These are phyloP conservation scores for Dipodomys merriami DNA, from an alignment of 2,113 vertebrate genomes.

Conservation along the genomic window DNA sequence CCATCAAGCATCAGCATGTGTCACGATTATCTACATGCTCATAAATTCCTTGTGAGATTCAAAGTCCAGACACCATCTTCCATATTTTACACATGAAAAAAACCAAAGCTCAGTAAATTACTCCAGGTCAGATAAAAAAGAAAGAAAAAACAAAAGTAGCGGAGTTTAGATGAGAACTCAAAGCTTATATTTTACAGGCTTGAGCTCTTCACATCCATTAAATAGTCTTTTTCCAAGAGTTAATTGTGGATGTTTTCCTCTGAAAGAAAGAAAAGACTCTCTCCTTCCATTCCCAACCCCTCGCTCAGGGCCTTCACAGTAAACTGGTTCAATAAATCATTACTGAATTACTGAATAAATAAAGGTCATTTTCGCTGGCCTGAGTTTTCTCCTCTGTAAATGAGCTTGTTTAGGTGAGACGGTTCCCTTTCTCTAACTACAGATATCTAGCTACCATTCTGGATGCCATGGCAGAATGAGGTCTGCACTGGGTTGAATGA, in stretches of 20 bases:
- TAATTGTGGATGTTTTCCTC: background rate
- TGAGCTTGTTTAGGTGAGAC: background rate
- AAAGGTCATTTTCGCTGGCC: background rate
- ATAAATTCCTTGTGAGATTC: slow-evolving; percentile 49
- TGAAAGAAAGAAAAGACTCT: background rate
- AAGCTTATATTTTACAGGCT: background rate
- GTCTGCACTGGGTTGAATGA: background rate
- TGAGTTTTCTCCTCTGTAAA: slow-evolving; percentile 40
- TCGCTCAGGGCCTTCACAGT: background rate
- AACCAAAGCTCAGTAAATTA: background rate
- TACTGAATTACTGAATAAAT: slow-evolving; percentile 31
- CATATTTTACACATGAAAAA: slow-evolving; percentile 26
- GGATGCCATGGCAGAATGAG: background rate
- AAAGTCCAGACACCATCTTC: slow-evolving; percentile 11
- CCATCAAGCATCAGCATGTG: slow-evolving; percentile 45
- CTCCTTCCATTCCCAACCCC: background rate
- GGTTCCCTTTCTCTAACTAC: background rate
- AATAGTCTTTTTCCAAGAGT: background rate
- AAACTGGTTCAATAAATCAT: slow-evolving; percentile 39
- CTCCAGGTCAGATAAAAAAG: background rate
- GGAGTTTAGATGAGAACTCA: background rate
- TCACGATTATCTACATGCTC: slow-evolving; percentile 6
- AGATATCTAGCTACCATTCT: background rate
- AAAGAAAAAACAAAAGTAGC: too few relatives aligned
- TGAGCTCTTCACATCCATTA: background rate